Evolutionary conservation across 2,113 vertebrate species (phyloP), one percentile per base, ranked within the genome.

Genomic region (Siniperca chuatsi): DNA sequence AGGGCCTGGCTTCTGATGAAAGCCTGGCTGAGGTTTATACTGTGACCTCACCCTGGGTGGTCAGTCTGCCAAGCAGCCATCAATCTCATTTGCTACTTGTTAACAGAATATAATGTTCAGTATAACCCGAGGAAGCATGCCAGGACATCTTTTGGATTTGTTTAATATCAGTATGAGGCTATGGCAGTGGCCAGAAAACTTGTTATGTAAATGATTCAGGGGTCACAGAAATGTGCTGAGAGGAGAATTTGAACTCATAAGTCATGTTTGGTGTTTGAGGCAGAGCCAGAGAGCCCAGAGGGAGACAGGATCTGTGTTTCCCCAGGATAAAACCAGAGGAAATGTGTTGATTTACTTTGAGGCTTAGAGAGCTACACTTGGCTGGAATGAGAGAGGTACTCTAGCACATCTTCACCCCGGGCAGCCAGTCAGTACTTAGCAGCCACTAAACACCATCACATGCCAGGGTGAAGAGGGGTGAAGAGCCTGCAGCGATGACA

Each of bases 171-270:
- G 62, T 60, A 29, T 55, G 72, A 76, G 61, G 37, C 66, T 84
- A 69, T 11, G 55, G 79, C 29, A 82, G 74, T n/a, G 44, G 55
- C 57, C 57, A 83, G 81, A 21, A 81, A 83, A 86, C 21, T 33
- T 88, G 80, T 92, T 90, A 81, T 84, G 76, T 83, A 93, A 95
- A 93, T 75, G 40, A 82, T 81, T 68, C 58, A 75, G 66, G 87
- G 85, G 86, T 92, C 87, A 87, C 33, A 33, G 82, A 80, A 87
- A 92, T 89, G 78, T 55, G 69, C 70, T 23, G 79, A 90, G 83
- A 69, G 40, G 75, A 81, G 66, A 79, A 67, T 81, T 81, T 70
- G 13, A 78, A 44, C 55, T 85, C 65, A 68, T 66, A 60, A 75
- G 21, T 79, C 50, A n/a, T 21, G 55, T 79, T 82, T 79, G 74